Evolutionary conservation across 2,797 vertebrate species (phyloP).

Genomic region (Epinephelus coioides): DNA sequence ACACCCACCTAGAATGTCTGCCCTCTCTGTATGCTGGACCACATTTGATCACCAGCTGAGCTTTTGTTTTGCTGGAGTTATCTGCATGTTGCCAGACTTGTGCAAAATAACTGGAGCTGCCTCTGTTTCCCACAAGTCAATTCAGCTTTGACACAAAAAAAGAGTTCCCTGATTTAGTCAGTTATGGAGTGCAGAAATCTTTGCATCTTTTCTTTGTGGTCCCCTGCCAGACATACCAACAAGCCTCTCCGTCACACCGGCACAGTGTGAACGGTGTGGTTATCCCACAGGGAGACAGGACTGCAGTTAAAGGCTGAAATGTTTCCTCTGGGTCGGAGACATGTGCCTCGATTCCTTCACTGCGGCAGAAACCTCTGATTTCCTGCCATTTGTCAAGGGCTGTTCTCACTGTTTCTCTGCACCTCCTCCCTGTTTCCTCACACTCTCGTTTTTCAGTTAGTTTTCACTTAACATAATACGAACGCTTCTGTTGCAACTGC

Average conservation of each 20-base stretch:
- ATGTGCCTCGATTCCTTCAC: conserved; percentile 60
- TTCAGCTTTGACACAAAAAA: conserved; percentile 11
- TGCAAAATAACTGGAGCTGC: conserved; percentile 11
- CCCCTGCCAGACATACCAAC: conserved; percentile 29
- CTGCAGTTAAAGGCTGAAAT: conserved; percentile 63
- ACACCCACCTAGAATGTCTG: conserved; percentile 46
- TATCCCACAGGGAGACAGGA: conserved; percentile 57
- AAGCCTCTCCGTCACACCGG: conserved; percentile 31
- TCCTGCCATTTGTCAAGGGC: conserved; percentile 44
- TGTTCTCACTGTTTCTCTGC: conserved; percentile 35
- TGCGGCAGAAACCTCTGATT: conserved; percentile 63
- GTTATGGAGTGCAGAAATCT: background rate
- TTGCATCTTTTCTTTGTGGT: conserved; percentile 32
- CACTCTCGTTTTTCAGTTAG: background rate
- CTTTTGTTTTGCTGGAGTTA: conserved; percentile 43
- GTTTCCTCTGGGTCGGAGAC: conserved; percentile 66
- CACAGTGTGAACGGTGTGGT: conserved; percentile 38
- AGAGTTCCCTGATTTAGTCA: conserved; percentile 23
- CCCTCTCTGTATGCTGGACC: conserved; percentile 14
- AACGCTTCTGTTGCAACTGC: conserved; percentile 10
- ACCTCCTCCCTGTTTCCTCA: background rate
- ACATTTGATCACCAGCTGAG: conserved; percentile 8
- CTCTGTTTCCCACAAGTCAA: conserved; percentile 6
- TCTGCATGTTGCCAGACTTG: conserved; percentile 18
- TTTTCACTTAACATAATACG: conserved; percentile 14